Evolutionary conservation across 2,888 invertebrate species (phyloP), one percentile per base, ranked within the genome.

Genomic region (Drosophila stalkeri): DNA sequence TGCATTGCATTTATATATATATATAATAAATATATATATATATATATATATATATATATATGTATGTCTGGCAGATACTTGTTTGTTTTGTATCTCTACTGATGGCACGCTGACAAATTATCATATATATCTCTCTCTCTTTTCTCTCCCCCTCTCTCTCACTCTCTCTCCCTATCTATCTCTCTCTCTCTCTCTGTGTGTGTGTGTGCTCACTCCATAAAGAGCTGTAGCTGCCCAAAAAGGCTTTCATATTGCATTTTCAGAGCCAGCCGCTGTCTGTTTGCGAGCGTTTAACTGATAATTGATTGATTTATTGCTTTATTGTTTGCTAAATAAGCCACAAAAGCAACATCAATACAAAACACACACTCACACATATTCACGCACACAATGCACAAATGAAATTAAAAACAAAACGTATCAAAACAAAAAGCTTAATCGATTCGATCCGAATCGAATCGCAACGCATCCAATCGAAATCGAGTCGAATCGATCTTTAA

Each of bases 281-380:
- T 73, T 65, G 61, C 64, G 72, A 68, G 79, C 75, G 73, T 76
- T 82, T 62, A 86, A 87, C 72, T 72, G 82, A 85, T 87, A 86
- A 89, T 85, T 86, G 86, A 86, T 89, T 86, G 86, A 86, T 86
- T 86, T 86, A 86, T 86, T 86, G 88, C 82, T 87, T 89, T 86
- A 86, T 89, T 86, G 86, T 86, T 89, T 86, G 88, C 88, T 85
- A 87, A 86, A 82, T 87, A 77, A 84, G 84, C 77, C 79, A 77
- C 69, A 77, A 68, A 56, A 62, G 54, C 55, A 41, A 41, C 23
- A 55, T 11, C 11, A 52, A 49, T 43, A 61, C 23, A 33, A 39
- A 55, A 47, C 39, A 39, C n/a, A 20, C 66, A 7, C 12, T 4
- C 47, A 16, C 47, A 46, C 46, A 55, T 27, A 35, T 41, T 43